Percentiles rank a stretch among this genome's conserved stretches.
Conservation (phyloP, 2,113 vertebrate species). For the Ascaphus truei region DNA sequence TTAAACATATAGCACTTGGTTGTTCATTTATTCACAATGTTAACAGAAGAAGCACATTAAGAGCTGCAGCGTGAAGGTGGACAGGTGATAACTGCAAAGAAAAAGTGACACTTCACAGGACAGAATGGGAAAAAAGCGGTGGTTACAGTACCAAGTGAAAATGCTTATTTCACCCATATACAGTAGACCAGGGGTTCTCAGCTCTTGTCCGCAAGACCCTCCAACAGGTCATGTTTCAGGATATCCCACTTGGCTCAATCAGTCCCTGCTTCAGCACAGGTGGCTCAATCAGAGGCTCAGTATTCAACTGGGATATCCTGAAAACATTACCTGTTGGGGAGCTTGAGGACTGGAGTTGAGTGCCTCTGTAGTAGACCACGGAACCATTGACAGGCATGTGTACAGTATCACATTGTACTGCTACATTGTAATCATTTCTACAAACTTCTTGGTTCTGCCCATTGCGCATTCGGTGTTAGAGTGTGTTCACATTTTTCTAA, state of each 20-base stretch:
- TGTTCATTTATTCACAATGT: not conserved
- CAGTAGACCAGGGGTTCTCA: not conserved
- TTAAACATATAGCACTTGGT: too few species aligned
- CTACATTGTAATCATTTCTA: not conserved
- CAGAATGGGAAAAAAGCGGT: slow-evolving; percentile 32
- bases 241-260: too few species aligned
- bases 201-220: too few species aligned
- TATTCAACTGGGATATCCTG: too few species aligned
- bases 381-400: too few species aligned
- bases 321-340: too few species aligned
- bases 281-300: too few species aligned
- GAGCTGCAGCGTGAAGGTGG: slow-evolving; percentile 1
- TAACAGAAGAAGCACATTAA: slow-evolving; percentile 12
- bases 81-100: slow-evolving; percentile 2
- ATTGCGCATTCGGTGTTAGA: not conserved
- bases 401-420: too few species aligned
- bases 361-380: too few species aligned
- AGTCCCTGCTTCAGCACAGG: too few species aligned
- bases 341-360: too few species aligned
- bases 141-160: slow-evolving; percentile 17
- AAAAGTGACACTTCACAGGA: slow-evolving; percentile 20
- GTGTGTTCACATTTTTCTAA: slow-evolving; percentile 4
- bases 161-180: not conserved
- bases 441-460: slow-evolving; percentile 2
- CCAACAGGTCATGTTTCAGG: too few species aligned